A percentile compares a stretch with the other conserved stretches of the same genome.
Evolutionary conservation across 2,888 invertebrate genomes (phyloP).

Genomic region (Dascillus cervinus): DNA sequence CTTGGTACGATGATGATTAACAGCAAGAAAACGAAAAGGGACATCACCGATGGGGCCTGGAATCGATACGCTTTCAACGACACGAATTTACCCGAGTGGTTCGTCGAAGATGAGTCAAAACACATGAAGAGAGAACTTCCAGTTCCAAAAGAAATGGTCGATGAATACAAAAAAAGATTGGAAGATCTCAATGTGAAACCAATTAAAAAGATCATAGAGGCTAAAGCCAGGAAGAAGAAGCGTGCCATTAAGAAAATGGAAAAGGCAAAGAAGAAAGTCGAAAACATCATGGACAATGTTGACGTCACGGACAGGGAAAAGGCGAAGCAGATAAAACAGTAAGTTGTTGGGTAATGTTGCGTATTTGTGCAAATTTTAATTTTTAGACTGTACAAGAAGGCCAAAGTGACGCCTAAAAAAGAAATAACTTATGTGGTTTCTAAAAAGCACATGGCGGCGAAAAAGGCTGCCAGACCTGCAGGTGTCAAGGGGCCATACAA

Average conservation of each 20-base stretch:
- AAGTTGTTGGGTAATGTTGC: conserved; percentile 32
- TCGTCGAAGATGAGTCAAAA: conserved; percentile 84
- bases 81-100: conserved; percentile 91
- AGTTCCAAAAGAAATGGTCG: conserved; percentile 78
- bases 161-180: conserved; percentile 75
- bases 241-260: conserved; percentile 79
- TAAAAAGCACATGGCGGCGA: conserved; percentile 75
- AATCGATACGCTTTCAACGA: conserved; percentile 92
- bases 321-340: conserved; percentile 83
- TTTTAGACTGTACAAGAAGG: conserved; percentile 82
- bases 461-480: conserved; percentile 67
- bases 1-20: conserved; percentile 85
- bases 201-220: conserved; percentile 96
- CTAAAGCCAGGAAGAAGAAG: conserved; percentile 95
- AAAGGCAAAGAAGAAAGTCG: conserved; percentile 92
- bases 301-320: conserved; percentile 93
- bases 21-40: conserved; percentile 84
- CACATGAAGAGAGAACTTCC: conserved; percentile 79
- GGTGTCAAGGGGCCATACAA: conserved; percentile 89
- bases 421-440: conserved; percentile 91
- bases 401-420: conserved; percentile 74
- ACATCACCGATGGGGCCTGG: conserved; percentile 86
- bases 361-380: conserved; percentile 6
- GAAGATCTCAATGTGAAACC: conserved; percentile 89
- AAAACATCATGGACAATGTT: conserved; percentile 81